Base-by-base conservation (phyloP, 2,888 invertebrate genomes). In the Piscicola geometra region DNA sequence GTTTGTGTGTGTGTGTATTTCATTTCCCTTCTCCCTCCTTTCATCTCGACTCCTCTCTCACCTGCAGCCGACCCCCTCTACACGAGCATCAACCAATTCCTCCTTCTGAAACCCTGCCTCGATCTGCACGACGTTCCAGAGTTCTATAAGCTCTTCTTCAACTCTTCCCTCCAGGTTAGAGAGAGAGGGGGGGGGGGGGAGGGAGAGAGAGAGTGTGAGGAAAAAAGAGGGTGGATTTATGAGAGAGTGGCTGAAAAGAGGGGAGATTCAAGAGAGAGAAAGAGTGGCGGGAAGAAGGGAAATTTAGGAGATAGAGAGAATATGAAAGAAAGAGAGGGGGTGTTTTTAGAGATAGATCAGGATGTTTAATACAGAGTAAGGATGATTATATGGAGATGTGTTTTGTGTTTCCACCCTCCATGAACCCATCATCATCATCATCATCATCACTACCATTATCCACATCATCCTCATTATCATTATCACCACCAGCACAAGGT, bases 111-210 rank as follows among this genome's bases (percentile, higher is more conserved):
- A 84, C 90, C 91, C 18, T 88, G 88, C 12, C 88, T 94, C 25
- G 90, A 93, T 82, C 87, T 94, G 25, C 88, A 89, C 21, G 88
- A 90, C 1, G 90, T 95, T n/a, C 95, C 95, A 0, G 94, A 95
- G 83, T 90, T 94, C 82, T 90, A 93, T 77, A 90, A 91, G 73
- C 89, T 94, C 52, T 91, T 94, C 82, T 91, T 92, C 83, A 93
- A 92, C 78, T 88, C 90, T 15, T 91, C 92, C 76, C 87, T 92
- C 25, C 83, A 85, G 82, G 83, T 83, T 95, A 12, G 89, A 90
- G 80, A 86, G 93, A 12, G 88, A 95, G 47, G 86, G 88, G 25
- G 90, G 93, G 81, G 93, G 94, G 0, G 87, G 93, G 56, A 90
- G 90, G 82, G 90, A 90, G 0, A 89, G 90, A 81, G 87, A 88